A percentile compares a stretch with the other conserved stretches of the same genome.
Conservation (phyloP, 2,888 invertebrate species). For the Galeruca laticollis region DNA sequence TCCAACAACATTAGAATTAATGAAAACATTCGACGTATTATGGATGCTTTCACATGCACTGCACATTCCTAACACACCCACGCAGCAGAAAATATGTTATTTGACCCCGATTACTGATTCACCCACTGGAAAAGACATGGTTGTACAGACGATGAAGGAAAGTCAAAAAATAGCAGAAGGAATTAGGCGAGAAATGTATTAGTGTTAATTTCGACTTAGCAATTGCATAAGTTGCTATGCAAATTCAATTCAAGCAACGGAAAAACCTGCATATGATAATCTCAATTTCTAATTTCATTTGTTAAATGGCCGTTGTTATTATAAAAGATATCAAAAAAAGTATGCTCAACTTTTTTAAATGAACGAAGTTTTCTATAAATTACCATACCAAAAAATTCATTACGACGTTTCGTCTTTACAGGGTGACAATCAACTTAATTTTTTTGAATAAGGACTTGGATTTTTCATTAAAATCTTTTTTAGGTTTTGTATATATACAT, state of each 20-base stretch:
- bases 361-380: too few relatives aligned
- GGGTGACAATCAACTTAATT: too few relatives aligned
- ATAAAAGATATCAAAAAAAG: too few relatives aligned
- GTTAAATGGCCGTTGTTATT: too few relatives aligned
- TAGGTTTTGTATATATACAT: too few relatives aligned
- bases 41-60: slow-evolving; percentile 45
- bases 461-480: too few relatives aligned
- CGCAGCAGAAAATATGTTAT: slow-evolving; percentile 38
- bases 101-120: slow-evolving; percentile 54
- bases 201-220: slow-evolving; percentile 53
- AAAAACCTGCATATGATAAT: slow-evolving; percentile 50
- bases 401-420: too few relatives aligned
- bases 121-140: slow-evolving; percentile 50
- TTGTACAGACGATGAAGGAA: slow-evolving; percentile 45
- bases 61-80: slow-evolving; percentile 39
- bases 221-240: slow-evolving; percentile 52
- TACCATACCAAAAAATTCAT: too few relatives aligned
- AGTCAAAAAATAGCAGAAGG: slow-evolving; percentile 47
- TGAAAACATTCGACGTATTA: slow-evolving; percentile 10
- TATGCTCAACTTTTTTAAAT: too few relatives aligned
- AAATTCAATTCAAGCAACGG: slow-evolving; percentile 45
- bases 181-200: slow-evolving; percentile 38
- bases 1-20: slow-evolving; percentile 9
- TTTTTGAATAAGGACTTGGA: too few relatives aligned
- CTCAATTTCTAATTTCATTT: too few relatives aligned